These are phyloP conservation scores for Pitta sordida DNA, from an alignment of 2,113 vertebrate species.

Conservation along the genomic window DNA sequence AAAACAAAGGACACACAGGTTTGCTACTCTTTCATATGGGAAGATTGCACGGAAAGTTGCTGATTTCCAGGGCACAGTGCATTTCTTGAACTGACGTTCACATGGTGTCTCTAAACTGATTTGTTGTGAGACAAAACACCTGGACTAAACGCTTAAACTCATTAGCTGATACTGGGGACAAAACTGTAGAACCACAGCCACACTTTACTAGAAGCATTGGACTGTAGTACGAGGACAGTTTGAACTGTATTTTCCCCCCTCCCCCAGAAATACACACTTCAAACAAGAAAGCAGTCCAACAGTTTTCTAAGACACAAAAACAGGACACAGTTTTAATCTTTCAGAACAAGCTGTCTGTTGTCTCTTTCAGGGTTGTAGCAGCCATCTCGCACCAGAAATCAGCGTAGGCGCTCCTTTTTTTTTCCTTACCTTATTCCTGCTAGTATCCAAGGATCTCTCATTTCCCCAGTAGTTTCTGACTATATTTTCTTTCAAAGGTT, in stretches of 20 bases:
- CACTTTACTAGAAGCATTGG: not conserved
- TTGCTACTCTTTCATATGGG: not conserved
- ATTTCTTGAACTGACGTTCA: not conserved
- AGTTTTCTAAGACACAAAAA: slow-evolving; percentile 19
- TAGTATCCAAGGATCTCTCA: not conserved
- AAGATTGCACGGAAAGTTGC: slow-evolving; percentile 8
- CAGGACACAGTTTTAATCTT: not conserved
- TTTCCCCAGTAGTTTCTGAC: not conserved
- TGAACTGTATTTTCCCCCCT: not conserved
- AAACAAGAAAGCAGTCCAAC: slow-evolving; percentile 19
- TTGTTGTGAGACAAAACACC: slow-evolving; percentile 1
- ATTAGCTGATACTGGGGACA: not conserved
- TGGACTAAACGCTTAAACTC: not conserved
- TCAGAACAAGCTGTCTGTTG: slow-evolving; percentile 7
- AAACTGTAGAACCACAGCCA: slow-evolving; percentile 43
- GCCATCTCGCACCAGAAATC: slow-evolving; percentile 8
- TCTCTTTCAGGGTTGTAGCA: not conserved
- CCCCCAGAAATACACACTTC: not conserved
- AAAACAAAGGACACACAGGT: slow-evolving; percentile 7
- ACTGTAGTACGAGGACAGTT: not conserved
- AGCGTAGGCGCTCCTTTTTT: not conserved
- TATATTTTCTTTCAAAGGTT: not conserved
- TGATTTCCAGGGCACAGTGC: not conserved
- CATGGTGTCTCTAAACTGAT: not conserved
- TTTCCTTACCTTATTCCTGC: slow-evolving; percentile 2